Evolutionary conservation across 2,888 invertebrate genomes (phyloP).

Genomic region (Galeopsomyia nigrocyanea): DNA sequence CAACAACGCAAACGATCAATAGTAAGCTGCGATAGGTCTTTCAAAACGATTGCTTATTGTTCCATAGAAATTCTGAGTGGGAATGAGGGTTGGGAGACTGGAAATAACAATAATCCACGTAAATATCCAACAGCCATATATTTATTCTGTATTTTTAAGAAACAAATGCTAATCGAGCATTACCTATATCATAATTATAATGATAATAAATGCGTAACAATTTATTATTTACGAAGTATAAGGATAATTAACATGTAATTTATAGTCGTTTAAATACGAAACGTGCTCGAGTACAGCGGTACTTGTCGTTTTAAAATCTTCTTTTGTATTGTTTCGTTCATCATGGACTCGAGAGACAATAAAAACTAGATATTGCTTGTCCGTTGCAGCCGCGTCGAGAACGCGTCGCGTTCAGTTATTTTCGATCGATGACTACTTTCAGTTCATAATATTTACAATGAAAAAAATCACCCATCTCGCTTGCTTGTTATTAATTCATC

Average conservation of each 20-base stretch:
- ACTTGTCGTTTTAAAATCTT: conserved; percentile 51
- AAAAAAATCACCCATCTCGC: conserved; percentile 47
- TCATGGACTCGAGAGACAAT: conserved; percentile 59
- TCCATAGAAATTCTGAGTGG: not conserved
- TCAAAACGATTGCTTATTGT: conserved; percentile 44
- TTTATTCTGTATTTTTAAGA: conserved; percentile 69
- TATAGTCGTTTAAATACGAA: conserved; percentile 67
- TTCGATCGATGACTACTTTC: conserved; percentile 60
- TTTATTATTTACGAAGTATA: conserved; percentile 66
- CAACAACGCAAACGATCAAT: not conserved
- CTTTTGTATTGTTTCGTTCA: conserved; percentile 51
- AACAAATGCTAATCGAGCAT: conserved; percentile 70
- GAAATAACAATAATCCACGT: conserved; percentile 38
- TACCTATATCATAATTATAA: conserved; percentile 69
- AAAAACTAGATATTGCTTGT: conserved; percentile 68
- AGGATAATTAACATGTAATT: conserved; percentile 68
- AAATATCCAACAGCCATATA: conserved; percentile 70
- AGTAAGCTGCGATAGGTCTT: conserved; percentile 13
- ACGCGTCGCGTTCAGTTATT: conserved; percentile 52
- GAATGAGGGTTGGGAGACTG: not conserved
- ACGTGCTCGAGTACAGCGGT: conserved; percentile 56
- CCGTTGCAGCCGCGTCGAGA: conserved; percentile 59
- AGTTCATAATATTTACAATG: conserved; percentile 59
- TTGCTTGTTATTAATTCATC: conserved; percentile 7
- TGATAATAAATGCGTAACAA: conserved; percentile 69